These are phyloP conservation scores for Barypeithes pellucidus DNA, from an alignment of 2,888 invertebrate species.

Conservation along the genomic window DNA sequence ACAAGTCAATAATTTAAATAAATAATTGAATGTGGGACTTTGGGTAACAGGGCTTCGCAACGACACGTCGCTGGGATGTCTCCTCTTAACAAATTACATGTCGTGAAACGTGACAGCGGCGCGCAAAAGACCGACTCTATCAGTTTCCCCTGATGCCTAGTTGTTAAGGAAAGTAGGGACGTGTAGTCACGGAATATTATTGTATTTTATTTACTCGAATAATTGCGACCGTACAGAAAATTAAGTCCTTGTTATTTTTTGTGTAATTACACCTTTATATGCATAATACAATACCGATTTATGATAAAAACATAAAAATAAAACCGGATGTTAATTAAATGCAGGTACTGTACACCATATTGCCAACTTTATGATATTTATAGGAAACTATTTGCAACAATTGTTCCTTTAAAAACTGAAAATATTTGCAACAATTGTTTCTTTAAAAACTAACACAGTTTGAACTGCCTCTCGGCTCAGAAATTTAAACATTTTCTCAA, in stretches of 20 bases:
- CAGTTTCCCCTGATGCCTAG: slow-evolving; percentile 1
- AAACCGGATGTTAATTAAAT: neutral
- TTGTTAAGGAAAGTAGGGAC: slow-evolving; percentile 2
- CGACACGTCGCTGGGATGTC: too few relatives aligned
- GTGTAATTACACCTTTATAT: slow-evolving; percentile 11
- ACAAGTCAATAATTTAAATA: too few relatives aligned
- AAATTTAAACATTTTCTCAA: too few relatives aligned
- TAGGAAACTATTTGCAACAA: neutral
- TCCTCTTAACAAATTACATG: too few relatives aligned
- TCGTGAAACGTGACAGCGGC: too few relatives aligned
- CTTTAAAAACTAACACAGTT: too few relatives aligned
- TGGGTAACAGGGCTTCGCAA: too few relatives aligned
- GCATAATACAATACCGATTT: neutral
- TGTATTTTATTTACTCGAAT: slow-evolving; percentile 9
- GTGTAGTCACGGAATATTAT: slow-evolving; percentile 37
- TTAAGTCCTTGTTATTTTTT: slow-evolving; percentile 17
- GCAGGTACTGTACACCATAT: neutral
- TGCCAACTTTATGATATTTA: neutral
- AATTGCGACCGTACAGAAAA: slow-evolving; percentile 14
- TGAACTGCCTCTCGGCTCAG: too few relatives aligned
- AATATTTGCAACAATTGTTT: too few relatives aligned
- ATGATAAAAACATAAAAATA: neutral
- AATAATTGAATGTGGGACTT: too few relatives aligned
- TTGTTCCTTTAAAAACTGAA: too few relatives aligned
- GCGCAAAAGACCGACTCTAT: too few relatives aligned